phyloP scores from a whole-genome alignment of 2,888 invertebrate genomes.

The Caenorhabditis imperialis region DNA sequence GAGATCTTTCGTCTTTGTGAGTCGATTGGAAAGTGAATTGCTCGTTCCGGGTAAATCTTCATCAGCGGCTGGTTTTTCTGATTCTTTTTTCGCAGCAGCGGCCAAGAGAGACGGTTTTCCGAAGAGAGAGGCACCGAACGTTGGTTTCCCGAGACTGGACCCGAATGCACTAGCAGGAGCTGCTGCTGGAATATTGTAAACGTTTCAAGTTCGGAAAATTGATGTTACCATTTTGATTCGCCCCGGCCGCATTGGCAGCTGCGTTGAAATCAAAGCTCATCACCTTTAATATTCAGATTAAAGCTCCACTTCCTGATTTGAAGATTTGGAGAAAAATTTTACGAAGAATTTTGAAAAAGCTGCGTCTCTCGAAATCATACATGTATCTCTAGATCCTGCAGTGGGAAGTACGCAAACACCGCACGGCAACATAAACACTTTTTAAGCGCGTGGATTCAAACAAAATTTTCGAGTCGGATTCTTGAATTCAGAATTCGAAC shows the following conservation, averaged over 20 bases:
- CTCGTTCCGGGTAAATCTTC: constrained; percentile 8
- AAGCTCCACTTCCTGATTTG: neutral
- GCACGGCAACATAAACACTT: neutral
- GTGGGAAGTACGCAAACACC: constrained; percentile 23
- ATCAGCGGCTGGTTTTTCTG: constrained; percentile 4
- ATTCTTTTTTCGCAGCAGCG: constrained; percentile 13
- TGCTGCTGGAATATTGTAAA: constrained; percentile 4
- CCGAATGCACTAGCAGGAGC: constrained; percentile 26
- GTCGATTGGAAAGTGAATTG: constrained; percentile 13
- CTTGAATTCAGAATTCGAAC: neutral
- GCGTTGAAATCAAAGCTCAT: constrained; percentile 43
- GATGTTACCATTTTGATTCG: constrained; percentile 11
- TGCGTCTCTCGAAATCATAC: constrained; percentile 3
- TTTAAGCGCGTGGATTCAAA: constrained; percentile 22
- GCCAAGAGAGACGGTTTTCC: constrained; percentile 16
- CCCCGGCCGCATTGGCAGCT: constrained; percentile 3
- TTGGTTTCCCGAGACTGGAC: constrained; percentile 17
- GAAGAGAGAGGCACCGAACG: constrained; percentile 28
- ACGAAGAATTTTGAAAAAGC: neutral
- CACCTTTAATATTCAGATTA: constrained; percentile 4
- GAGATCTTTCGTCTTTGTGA: constrained; percentile 3
- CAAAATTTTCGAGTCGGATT: neutral
- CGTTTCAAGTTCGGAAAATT: neutral
- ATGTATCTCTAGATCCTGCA: constrained; percentile 4
- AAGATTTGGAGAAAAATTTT: neutral